Evolutionary conservation across 1,140 invertebrate species (phyloP), one percentile per base, ranked within the genome.

Genomic region (Orussus abietinus): DNA sequence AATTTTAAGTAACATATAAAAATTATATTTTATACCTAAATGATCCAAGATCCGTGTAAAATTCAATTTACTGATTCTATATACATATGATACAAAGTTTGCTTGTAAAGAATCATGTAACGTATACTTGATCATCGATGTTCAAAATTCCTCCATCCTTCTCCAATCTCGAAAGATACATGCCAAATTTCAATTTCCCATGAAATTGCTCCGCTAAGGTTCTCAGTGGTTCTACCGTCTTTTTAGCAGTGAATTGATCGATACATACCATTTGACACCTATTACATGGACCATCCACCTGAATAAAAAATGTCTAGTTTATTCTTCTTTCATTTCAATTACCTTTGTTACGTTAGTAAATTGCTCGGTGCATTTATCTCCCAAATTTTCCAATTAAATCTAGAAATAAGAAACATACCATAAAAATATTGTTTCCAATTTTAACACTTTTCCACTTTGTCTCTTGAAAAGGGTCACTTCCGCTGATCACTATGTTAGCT

Each of bases 241-340:
- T 87, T 56, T 81, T 63, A 1, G 88, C 89, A 9, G 83, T 92
- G 9, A 75, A 73, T 74, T 93, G 92, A 72, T 96, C 84, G 41
- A 96, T 86, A 53, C 92, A 95, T 31, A 96, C 85, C 88, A 96
- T 96, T 70, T 94, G 90, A 66, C 93, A 97, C 39, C 94, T 79
- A 6, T 81, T 83, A 58, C 94, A 96, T 20, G 80, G 77, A 2
- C 87, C 85, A 49, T 83, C 78, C 29, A 84, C 79, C 82, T 90
- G 56, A 52, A 49, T 22, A 44, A 52, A 58, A 46, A 36, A 47
- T n/a, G n/a, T n/a, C n/a, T n/a, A n/a, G n/a, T n/a, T n/a, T n/a
- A n/a, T n/a, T n/a, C n/a, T n/a, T n/a, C n/a, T n/a, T n/a, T n/a
- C n/a, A n/a, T n/a, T n/a, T n/a, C n/a, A n/a, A n/a, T n/a, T n/a